A percentile compares a stretch with the other conserved stretches of the same genome.
phyloP scores from a whole-genome alignment of 2,888 invertebrate genomes.

The Athalia rosae region DNA sequence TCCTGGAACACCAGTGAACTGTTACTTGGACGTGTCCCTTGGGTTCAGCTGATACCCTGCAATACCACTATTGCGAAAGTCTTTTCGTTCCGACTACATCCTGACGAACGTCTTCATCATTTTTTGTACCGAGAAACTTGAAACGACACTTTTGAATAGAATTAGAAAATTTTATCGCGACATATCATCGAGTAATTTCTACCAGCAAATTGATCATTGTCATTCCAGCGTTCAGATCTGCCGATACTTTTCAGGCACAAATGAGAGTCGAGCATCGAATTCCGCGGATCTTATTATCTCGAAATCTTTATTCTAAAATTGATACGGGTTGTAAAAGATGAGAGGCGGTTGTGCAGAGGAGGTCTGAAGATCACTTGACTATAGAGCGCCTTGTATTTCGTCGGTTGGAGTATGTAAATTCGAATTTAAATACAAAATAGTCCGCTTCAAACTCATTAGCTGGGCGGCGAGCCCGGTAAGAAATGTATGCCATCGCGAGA shows the following conservation, averaged over 20 bases:
- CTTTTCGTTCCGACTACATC: slow-evolving; percentile 27
- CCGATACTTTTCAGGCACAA: too few species aligned
- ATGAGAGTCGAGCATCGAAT: too few species aligned
- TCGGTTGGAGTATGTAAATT: background rate
- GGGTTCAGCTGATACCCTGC: slow-evolving; percentile 20
- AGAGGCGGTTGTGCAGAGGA: too few species aligned
- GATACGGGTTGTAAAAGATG: too few species aligned
- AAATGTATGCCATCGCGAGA: slow-evolving; percentile 35
- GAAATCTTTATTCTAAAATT: too few species aligned
- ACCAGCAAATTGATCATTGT: too few species aligned
- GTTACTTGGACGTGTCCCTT: slow-evolving; percentile 12
- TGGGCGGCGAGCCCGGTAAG: background rate
- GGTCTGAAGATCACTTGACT: too few species aligned
- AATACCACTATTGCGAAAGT: slow-evolving; percentile 36
- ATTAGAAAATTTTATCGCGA: background rate
- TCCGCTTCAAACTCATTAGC: slow-evolving; percentile 23
- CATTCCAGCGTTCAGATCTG: too few species aligned
- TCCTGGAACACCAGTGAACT: slow-evolving; percentile 24
- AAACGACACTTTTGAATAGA: background rate
- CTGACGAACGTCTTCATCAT: background rate
- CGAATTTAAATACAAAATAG: slow-evolving; percentile 13
- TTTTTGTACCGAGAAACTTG: background rate
- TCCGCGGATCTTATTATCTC: too few species aligned
- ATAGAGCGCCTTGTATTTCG: background rate
- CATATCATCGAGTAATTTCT: too few species aligned